These are phyloP conservation scores for Eulimnadia texana DNA, from an alignment of 1,140 invertebrate species.

Conservation along the genomic window DNA sequence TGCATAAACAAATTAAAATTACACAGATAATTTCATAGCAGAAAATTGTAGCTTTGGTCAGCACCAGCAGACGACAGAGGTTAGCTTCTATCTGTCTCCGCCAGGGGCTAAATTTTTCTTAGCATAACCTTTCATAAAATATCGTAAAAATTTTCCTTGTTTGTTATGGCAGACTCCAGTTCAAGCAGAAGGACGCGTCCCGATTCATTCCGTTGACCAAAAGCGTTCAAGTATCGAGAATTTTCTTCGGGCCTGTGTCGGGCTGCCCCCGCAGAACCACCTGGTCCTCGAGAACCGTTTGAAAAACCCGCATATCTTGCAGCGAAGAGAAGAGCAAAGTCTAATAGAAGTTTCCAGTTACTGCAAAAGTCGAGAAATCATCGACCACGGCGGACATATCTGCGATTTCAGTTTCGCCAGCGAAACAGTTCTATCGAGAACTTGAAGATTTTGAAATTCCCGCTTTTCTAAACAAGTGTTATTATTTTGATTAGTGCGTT, in stretches of 20 bases:
- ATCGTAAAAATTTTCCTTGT: too few relatives aligned
- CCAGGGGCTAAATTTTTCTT: too few relatives aligned
- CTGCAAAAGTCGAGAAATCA: background rate
- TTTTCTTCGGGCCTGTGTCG: conserved; percentile 67
- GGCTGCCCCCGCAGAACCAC: conserved; percentile 60
- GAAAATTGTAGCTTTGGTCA: too few relatives aligned
- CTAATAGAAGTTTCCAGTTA: background rate
- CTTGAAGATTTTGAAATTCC: background rate
- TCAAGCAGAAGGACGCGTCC: too few relatives aligned
- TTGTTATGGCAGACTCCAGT: too few relatives aligned
- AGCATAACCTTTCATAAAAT: too few relatives aligned
- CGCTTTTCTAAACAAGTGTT: background rate
- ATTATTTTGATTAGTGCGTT: background rate
- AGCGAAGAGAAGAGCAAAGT: background rate
- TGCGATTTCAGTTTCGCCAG: background rate
- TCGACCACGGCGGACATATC: background rate
- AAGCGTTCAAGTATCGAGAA: conserved; percentile 81
- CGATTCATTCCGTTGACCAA: conserved; percentile 48
- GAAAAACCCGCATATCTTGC: background rate
- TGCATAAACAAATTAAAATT: too few relatives aligned
- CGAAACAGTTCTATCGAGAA: background rate
- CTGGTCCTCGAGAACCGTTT: conserved; percentile 45
- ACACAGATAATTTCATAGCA: too few relatives aligned
- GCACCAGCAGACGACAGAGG: too few relatives aligned
- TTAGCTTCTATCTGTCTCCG: too few relatives aligned